These are phyloP conservation scores for Scaptomyza caliginosa DNA, from an alignment of 2,888 invertebrate genomes.

Conservation along the genomic window DNA sequence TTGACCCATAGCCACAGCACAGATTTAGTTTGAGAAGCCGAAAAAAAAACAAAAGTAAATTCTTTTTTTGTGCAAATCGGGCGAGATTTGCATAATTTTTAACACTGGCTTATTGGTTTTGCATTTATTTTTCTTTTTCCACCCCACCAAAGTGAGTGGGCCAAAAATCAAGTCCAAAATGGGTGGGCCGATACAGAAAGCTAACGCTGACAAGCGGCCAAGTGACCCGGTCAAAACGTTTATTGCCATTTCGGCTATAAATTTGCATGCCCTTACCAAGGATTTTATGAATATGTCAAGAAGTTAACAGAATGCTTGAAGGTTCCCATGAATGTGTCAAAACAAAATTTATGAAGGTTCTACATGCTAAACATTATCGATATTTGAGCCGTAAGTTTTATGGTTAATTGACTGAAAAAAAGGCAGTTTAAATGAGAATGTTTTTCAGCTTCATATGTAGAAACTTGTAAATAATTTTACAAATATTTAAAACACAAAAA, in stretches of 20 bases:
- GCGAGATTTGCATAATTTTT: slow-evolving; percentile 70
- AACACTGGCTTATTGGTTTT: slow-evolving; percentile 71
- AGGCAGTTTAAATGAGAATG: too few species aligned
- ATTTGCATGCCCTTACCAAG: slow-evolving; percentile 5
- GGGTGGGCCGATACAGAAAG: slow-evolving; percentile 10
- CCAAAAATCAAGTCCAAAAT: slow-evolving; percentile 6
- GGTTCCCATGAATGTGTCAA: background rate
- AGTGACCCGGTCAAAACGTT: slow-evolving; percentile 62
- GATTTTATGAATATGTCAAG: slow-evolving; percentile 1
- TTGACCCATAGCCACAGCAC: slow-evolving; percentile 47
- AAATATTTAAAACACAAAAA: too few species aligned
- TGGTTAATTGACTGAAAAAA: background rate
- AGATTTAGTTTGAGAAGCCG: background rate
- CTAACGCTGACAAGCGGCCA: slow-evolving; percentile 38
- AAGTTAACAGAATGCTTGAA: background rate
- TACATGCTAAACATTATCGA: too few species aligned
- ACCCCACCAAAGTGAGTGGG: slow-evolving; percentile 19
- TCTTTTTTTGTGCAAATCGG: slow-evolving; percentile 62
- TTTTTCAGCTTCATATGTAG: background rate
- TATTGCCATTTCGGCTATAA: slow-evolving; percentile 44
- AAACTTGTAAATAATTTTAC: too few species aligned
- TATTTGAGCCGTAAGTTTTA: background rate
- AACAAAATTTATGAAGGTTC: background rate
- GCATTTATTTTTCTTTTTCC: slow-evolving; percentile 51
- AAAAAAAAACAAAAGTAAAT: slow-evolving; percentile 28